These are phyloP conservation scores for Erebia ligea DNA, from an alignment of 2,888 invertebrate species.

Conservation along the genomic window DNA sequence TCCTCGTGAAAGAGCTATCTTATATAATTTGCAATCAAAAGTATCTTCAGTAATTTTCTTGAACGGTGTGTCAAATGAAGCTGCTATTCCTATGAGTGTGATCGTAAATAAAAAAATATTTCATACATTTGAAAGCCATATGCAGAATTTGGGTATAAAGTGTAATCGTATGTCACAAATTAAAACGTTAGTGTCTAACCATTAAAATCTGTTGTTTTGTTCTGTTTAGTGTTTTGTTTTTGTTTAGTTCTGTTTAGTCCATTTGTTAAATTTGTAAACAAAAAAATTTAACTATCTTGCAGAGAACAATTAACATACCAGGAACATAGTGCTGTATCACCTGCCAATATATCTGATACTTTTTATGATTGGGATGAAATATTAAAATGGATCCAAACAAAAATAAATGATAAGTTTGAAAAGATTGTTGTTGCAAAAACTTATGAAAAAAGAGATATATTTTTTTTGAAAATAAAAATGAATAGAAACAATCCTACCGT, in stretches of 20 bases:
- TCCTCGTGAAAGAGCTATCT: slow-evolving; percentile 55
- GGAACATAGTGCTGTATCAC: background rate
- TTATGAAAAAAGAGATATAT: slow-evolving; percentile 60
- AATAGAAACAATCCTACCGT: slow-evolving; percentile 45
- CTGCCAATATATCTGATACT: slow-evolving; percentile 30
- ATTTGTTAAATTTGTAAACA: no score
- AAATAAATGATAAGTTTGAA: slow-evolving; percentile 1
- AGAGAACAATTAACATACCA: slow-evolving; percentile 10
- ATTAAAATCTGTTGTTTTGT: no score
- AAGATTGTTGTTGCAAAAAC: slow-evolving; percentile 59
- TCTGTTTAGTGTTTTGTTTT: no score
- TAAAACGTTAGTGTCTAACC: slow-evolving; percentile 47
- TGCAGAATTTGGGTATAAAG: slow-evolving; percentile 57
- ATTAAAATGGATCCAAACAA: slow-evolving; percentile 49
- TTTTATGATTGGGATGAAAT: slow-evolving; percentile 54
- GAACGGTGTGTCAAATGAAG: slow-evolving; percentile 69
- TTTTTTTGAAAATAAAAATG: slow-evolving; percentile 57
- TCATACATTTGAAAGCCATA: slow-evolving; percentile 52
- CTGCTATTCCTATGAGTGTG: slow-evolving; percentile 64
- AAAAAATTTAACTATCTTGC: background rate
- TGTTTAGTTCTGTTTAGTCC: no score
- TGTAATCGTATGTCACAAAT: slow-evolving; percentile 45
- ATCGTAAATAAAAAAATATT: slow-evolving; percentile 50
- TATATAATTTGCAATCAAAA: slow-evolving; percentile 54
- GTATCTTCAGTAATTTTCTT: slow-evolving; percentile 55